A percentile compares a stretch with the other conserved stretches of the same genome.
Evolutionary conservation across 2,888 invertebrate species (phyloP).

Genomic region (Conus canariensis): DNA sequence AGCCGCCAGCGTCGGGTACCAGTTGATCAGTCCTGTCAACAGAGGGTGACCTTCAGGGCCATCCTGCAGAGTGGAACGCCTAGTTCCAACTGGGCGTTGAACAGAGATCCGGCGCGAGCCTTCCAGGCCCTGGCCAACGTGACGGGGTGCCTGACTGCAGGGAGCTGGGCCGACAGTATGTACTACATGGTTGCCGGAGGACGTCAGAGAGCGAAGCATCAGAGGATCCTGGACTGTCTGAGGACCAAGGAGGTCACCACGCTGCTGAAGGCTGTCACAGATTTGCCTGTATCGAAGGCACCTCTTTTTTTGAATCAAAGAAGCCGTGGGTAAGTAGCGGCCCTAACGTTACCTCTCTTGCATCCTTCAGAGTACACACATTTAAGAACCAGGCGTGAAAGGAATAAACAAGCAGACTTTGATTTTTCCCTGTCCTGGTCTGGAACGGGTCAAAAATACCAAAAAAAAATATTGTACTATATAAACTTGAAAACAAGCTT

Average conservation of each 20-base stretch:
- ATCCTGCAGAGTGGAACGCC: conserved; percentile 38
- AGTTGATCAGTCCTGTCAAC: conserved; percentile 19
- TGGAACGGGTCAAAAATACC: no score
- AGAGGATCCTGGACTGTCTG: conserved; percentile 32
- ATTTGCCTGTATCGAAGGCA: conserved; percentile 8
- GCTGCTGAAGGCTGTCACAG: not conserved
- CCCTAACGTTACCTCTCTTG: no score
- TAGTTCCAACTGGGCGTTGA: not conserved
- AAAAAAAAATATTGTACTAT: no score
- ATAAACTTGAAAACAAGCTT: no score
- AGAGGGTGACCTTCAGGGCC: conserved; percentile 13
- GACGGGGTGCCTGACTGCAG: not conserved
- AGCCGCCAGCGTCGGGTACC: conserved; percentile 33
- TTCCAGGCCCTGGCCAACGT: conserved; percentile 17
- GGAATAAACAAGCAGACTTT: no score
- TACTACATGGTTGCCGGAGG: not conserved
- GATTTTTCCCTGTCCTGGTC: no score
- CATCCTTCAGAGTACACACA: no score
- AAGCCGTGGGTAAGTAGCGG: not conserved
- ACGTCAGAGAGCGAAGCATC: not conserved
- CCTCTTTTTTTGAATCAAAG: not conserved
- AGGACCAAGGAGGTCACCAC: conserved; percentile 5
- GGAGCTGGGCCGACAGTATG: not conserved
- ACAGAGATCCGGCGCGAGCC: not conserved
- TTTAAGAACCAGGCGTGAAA: no score